Evolutionary conservation across 2,113 vertebrate species (phyloP), one percentile per base, ranked within the genome.

Genomic region (Falco punctatus): DNA sequence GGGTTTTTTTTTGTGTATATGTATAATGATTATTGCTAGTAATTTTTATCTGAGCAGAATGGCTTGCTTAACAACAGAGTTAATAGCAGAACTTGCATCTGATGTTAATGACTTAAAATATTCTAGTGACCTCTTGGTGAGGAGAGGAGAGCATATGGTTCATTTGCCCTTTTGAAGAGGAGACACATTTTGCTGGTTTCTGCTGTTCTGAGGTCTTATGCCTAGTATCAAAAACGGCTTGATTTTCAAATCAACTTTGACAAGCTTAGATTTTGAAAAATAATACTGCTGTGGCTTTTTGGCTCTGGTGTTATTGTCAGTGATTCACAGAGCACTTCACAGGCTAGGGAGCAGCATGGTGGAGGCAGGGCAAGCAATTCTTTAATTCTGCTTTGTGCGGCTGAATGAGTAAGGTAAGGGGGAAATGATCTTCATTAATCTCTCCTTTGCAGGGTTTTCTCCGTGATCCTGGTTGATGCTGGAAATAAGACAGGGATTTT

Each of bases 161-260:
- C 2, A 46, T 86, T 70, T 62, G 20, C 38, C 71, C 38, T 4
- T 77, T 90, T 73, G 42, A 91, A 78, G 55, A 61, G 49, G 86
- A 75, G 65, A 23, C 4, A 1, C 48, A 2, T 67, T 85, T 81
- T 80, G 13, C 28, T 86, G 11, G 11, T 61, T 80, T 94, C 2
- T 9, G 49, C 67, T 48, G 18, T 38, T 82, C 54, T n/a, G 40
- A 73, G 27, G 38, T 66, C 90, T 92, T 33, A 32, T 52, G 69
- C 40, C 33, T 73, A 23, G 8, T 65, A 64, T 65, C 75, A 81
- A 80, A 94, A 92, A 96, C 26, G 42, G 24, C 26, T 95, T 86
- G 78, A 62, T 88, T 95, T 92, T 82, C 38, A 91, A 91, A 97
- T 85, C 24, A 85, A 24, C 23, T 80, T 85, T 88, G 96, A 95